Percentiles rank a stretch among this genome's conserved stretches.
phyloP scores from a whole-genome alignment of 2,888 invertebrate species.

The Pachycephus smyrnensis region DNA sequence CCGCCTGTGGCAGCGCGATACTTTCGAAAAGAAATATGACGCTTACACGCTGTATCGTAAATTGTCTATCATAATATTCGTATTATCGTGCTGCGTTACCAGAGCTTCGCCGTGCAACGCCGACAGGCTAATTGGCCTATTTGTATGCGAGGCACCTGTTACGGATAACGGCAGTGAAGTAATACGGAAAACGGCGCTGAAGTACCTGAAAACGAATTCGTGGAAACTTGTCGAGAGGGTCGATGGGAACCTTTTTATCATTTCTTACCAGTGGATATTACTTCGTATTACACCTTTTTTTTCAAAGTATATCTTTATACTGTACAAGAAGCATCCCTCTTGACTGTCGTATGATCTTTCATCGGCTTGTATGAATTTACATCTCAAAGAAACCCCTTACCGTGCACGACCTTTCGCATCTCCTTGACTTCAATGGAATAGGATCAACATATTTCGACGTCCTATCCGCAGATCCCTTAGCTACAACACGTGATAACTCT shows the following conservation, averaged over 20 bases:
- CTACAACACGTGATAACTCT: background rate
- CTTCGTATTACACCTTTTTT: background rate
- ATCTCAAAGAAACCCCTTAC: background rate
- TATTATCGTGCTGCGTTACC: slow-evolving; percentile 43
- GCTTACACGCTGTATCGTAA: slow-evolving; percentile 37
- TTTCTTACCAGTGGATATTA: background rate
- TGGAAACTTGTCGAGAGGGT: background rate
- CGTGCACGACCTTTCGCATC: background rate
- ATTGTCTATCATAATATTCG: slow-evolving; percentile 48
- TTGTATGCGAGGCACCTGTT: slow-evolving; percentile 33
- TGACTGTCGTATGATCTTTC: background rate
- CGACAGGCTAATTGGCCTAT: slow-evolving; percentile 31
- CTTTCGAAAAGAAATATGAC: slow-evolving; percentile 16
- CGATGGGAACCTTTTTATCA: background rate
- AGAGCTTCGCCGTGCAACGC: slow-evolving; percentile 31
- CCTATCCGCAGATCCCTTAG: background rate
- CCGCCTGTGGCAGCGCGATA: slow-evolving; percentile 2
- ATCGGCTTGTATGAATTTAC: background rate
- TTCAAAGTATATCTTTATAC: background rate
- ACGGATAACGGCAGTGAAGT: slow-evolving; percentile 9
- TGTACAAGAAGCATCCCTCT: background rate
- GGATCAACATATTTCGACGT: background rate
- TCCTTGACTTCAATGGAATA: background rate
- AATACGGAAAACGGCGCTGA: background rate
- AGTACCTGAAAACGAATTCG: background rate